These are phyloP conservation scores for Scaptomyza tumidula DNA, from an alignment of 2,888 invertebrate species.

Conservation along the genomic window DNA sequence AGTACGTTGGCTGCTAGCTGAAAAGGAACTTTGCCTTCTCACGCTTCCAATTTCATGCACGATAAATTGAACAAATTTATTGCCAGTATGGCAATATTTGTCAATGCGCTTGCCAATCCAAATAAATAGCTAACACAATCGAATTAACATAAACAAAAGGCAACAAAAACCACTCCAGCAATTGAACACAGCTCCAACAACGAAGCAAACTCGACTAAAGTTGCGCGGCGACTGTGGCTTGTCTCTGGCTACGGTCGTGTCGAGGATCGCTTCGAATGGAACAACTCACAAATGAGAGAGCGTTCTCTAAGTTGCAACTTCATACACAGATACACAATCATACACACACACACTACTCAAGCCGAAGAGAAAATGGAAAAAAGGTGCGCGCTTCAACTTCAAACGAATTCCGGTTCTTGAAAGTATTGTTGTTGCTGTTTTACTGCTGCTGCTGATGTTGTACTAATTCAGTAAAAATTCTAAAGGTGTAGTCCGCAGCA, in stretches of 20 bases:
- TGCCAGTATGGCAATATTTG: conserved; percentile 56
- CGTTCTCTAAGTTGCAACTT: conserved; percentile 12
- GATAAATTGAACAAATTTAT: conserved; percentile 67
- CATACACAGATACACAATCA: conserved; percentile 18
- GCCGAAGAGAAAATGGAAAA: conserved; percentile 36
- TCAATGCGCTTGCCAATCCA: conserved; percentile 27
- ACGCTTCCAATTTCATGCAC: conserved; percentile 67
- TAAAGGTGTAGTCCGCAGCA: conserved; percentile 49
- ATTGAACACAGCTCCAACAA: conserved; percentile 4
- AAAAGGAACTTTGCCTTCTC: conserved; percentile 57
- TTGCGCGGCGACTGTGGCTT: conserved; percentile 49
- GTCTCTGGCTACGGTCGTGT: conserved; percentile 2
- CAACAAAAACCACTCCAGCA: conserved; percentile 15
- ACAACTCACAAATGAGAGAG: conserved; percentile 2
- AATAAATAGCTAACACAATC: conserved; percentile 62
- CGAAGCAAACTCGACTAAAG: conserved; percentile 56
- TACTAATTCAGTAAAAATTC: conserved; percentile 72
- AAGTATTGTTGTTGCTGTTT: conserved; percentile 19
- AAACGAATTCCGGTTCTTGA: conserved; percentile 74
- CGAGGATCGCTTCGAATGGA: conserved; percentile 40
- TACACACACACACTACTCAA: conserved; percentile 12
- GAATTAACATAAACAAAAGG: conserved; percentile 74
- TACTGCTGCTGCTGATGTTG: conserved; percentile 28
- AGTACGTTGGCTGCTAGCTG: background rate
- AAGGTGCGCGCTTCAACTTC: conserved; percentile 67